A percentile compares a stretch with the other conserved stretches of the same genome.
Evolutionary conservation across 1,140 invertebrate species (phyloP).

Genomic region (Drosophila saltans): DNA sequence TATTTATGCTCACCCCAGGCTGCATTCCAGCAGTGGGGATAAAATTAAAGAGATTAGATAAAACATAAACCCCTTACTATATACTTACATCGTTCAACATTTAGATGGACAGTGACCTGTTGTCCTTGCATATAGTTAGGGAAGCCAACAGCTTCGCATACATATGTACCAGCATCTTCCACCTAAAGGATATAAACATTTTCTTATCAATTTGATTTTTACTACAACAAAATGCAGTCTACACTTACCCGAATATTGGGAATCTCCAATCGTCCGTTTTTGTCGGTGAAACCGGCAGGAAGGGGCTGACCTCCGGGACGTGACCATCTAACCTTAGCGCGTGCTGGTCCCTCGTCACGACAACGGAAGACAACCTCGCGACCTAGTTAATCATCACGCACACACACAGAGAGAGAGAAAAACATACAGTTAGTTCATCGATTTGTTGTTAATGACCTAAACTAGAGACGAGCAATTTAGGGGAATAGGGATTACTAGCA

Average conservation of each 20-base stretch:
- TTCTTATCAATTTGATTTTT: no score
- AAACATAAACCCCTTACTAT: not conserved
- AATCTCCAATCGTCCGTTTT: conserved; percentile 92
- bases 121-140: conserved; percentile 83
- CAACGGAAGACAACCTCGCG: conserved; percentile 96
- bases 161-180: conserved; percentile 90
- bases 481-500: not conserved
- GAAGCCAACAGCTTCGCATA: conserved; percentile 91
- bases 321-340: conserved; percentile 90
- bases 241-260: conserved; percentile 89
- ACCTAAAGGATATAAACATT: conserved; percentile 81
- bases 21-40: conserved; percentile 52
- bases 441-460: not conserved
- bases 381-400: conserved; percentile 84
- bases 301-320: conserved; percentile 88
- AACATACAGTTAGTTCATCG: conserved; percentile 17
- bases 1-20: conserved; percentile 83
- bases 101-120: conserved; percentile 86
- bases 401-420: no score
- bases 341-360: conserved; percentile 91
- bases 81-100: conserved; percentile 90
- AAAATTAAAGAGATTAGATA: not conserved
- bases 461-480: conserved; percentile 25
- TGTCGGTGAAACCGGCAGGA: conserved; percentile 88
- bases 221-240: not conserved